Base-by-base conservation (phyloP, 2,888 invertebrate genomes). In the Agelastica alni region DNA sequence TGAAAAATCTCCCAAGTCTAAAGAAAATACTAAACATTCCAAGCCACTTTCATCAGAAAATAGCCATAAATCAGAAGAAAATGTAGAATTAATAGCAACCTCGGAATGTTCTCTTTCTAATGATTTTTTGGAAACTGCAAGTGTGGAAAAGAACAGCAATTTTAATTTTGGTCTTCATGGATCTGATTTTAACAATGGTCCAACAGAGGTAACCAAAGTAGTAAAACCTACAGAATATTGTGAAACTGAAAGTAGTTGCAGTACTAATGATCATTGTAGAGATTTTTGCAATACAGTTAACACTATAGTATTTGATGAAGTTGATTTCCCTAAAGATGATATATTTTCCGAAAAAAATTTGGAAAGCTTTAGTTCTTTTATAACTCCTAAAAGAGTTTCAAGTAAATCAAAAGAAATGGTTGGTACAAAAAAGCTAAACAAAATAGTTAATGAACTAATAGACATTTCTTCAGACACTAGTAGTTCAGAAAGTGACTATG, bases 181-280 rank as follows among this genome's bases (percentile, higher is more conserved):
- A 9, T 59, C 67, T 16, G 73, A 72, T 54, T 71, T 72, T 48
- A 59, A 56, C 31, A 63, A 64, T 26, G 39, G 48, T 9, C 60
- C 53, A 10, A 42, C 45, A 3, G 67, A 70, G 6, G 67, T 70
- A 53, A 53, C 63, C 1, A 56, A 61, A 39, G 67, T 67, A 5
- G 45, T 64, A 10, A 63, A 63, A 39, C 63, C 62, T 9, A 53
- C 58, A 4, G 72, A 74, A 41, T 58, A 58, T 41, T 74, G 66
- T 44, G 75, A 74, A 61, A 73, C 70, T 4, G 74, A 71, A 47
- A 73, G 73, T 58, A 71, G 70, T 56, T 70, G 67, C 20, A 72
- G 71, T 30, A 67, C 71, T 1, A 69, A 62, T 42, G 61, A 59
- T 13, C 55, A 53, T 0, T 57, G 52, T 26, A 58, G 63, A 43